Percentiles rank a stretch among this genome's conserved stretches.
Conservation (phyloP, 2,797 vertebrate species). For the Pseudopleuronectes americanus region DNA sequence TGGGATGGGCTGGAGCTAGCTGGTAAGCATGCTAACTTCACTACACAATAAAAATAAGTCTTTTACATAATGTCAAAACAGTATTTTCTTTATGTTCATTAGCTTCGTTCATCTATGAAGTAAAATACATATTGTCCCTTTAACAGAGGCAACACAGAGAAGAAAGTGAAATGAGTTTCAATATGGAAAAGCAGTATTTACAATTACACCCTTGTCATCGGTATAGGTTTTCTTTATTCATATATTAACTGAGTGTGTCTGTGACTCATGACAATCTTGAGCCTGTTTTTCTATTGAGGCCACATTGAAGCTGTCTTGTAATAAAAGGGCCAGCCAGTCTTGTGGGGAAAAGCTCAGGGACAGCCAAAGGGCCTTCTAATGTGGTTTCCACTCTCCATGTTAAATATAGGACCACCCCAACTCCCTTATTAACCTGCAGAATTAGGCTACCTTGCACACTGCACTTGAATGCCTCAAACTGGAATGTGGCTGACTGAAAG, state of each 20-base stretch:
- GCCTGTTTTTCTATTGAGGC: slow-evolving; percentile 78
- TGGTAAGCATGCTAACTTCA: too few species aligned
- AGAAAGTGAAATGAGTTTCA: not conserved
- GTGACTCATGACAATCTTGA: slow-evolving; percentile 18
- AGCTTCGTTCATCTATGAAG: too few species aligned
- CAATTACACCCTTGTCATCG: not conserved
- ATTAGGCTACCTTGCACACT: slow-evolving; percentile 79
- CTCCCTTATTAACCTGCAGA: slow-evolving; percentile 84
- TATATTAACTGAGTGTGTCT: slow-evolving; percentile 4
- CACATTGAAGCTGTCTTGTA: slow-evolving; percentile 75
- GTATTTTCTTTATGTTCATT: too few species aligned
- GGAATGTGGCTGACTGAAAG: slow-evolving; percentile 60
- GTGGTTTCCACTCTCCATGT: slow-evolving; percentile 77
- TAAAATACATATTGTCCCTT: too few species aligned
- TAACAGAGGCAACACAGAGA: too few species aligned
- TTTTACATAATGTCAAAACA: too few species aligned
- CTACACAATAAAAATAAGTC: too few species aligned
- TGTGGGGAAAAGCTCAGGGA: slow-evolving; percentile 77
- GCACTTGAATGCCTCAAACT: slow-evolving; percentile 63
- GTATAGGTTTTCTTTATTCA: not conserved
- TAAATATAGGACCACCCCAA: slow-evolving; percentile 82
- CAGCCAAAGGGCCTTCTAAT: slow-evolving; percentile 78
- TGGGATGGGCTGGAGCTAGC: too few species aligned
- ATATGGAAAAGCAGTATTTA: not conserved
- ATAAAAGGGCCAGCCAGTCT: slow-evolving; percentile 77